Base-by-base conservation (phyloP, 2,113 vertebrate species). In the Phylloscopus whistleri region DNA sequence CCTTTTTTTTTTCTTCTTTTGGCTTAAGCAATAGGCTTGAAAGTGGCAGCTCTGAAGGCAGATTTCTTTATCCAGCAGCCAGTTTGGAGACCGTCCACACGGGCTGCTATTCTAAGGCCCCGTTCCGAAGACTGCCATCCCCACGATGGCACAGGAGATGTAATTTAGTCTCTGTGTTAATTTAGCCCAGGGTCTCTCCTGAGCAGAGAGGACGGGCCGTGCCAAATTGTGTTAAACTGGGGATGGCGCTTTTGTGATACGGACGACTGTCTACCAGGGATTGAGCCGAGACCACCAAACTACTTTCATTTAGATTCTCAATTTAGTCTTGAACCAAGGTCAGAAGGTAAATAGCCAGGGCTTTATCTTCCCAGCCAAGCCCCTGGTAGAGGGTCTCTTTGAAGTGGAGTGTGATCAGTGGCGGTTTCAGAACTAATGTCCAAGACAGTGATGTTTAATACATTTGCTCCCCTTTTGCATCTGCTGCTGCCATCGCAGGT, bases 51-150 rank as follows among this genome's bases (percentile, higher is more conserved):
- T 97, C 97, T 93, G 96, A 84, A 95, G 97, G 93, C 97, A 98
- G 97, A 96, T 97, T 98, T 97, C 97, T 98, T 98, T 98, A 97
- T 97, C 97, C 94, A 75, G 93, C 84, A 97, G 97, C 98, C 98
- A 98, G 98, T 77, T 96, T 98, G 98, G 98, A 98, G 94, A 58
- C 12, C 37, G 17, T 97, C 96, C 97, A 95, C 96, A 78, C 92
- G 49, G 93, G 90, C 94, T 93, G 77, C 92, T 94, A 83, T 96
- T 96, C 93, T 60, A 75, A 97, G 96, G 95, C 78, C 55, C 87
- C 95, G 48, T 72, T 95, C 77, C 51, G 75, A 96, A 97, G 92
- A 82, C 85, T 95, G 96, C 91, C 95, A 87, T 96, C 92, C 76
- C 97, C 49, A 94, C 81, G 90, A 95, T 83, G 90, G 92, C 87